Evolutionary conservation across 2,888 invertebrate species (phyloP).

Genomic region (Nemotelus pantherinus): DNA sequence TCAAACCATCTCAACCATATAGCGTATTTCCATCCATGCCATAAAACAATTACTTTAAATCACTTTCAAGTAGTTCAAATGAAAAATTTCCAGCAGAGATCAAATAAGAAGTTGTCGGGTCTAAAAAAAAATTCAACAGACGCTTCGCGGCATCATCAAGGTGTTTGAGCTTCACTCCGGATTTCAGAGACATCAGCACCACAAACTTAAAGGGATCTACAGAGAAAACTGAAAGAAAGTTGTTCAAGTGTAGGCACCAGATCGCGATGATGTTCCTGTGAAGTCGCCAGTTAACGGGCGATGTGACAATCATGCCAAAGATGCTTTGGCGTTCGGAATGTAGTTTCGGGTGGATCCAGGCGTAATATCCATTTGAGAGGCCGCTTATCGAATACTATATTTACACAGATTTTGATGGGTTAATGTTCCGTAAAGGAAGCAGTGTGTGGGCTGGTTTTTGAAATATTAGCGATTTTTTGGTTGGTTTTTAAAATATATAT

Average conservation of each 20-base stretch:
- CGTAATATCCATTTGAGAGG: too few relatives aligned
- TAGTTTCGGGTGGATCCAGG: too few relatives aligned
- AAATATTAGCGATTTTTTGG: too few relatives aligned
- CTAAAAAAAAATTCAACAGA: background rate
- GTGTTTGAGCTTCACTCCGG: background rate
- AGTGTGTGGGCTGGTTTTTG: background rate
- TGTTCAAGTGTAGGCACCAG: too few relatives aligned
- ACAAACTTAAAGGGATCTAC: background rate
- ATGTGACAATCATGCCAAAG: too few relatives aligned
- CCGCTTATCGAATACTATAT: background rate
- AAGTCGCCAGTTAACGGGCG: too few relatives aligned
- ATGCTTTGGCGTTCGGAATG: too few relatives aligned
- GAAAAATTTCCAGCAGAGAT: slow-evolving; percentile 12
- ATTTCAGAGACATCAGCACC: too few relatives aligned
- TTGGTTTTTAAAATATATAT: too few relatives aligned
- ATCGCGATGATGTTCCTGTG: too few relatives aligned
- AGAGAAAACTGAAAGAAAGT: background rate
- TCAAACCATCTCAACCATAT: background rate
- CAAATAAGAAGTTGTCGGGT: background rate
- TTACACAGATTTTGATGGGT: slow-evolving; percentile 49
- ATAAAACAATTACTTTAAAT: slow-evolving; percentile 9
- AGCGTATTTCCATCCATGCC: background rate
- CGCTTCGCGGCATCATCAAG: slow-evolving; percentile 30
- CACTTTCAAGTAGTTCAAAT: slow-evolving; percentile 38
- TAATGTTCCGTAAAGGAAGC: slow-evolving; percentile 4